Evolutionary conservation across 2,797 vertebrate genomes (phyloP), one percentile per base, ranked within the genome.

Genomic region (Melanotaenia nigrans): DNA sequence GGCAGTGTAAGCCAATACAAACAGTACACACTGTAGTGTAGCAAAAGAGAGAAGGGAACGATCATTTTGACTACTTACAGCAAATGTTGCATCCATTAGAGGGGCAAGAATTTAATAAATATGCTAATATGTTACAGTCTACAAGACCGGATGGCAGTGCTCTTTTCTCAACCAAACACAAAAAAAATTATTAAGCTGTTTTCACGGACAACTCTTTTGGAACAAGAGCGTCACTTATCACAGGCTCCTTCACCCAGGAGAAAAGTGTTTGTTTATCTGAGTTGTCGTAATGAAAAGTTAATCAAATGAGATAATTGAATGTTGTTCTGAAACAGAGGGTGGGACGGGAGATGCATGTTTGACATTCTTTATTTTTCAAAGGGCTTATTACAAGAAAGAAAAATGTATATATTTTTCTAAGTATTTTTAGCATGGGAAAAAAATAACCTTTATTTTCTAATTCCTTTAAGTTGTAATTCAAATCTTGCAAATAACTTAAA

Each of bases 301-400:
- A 94, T 94, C 92, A 94, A 90, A 87, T 88, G 92, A 90, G 90
- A 93, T 93, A 92, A 95, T 88, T 93, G 87, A 93, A 90, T 92
- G 89, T 75, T 93, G 91, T 91, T 92, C 78, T 71, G 82, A 89
- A 84, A 78, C 68, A 73, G 61, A 73, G 72, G 62, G 75, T 80
- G 81, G 85, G 83, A 82, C 79, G 71, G 71, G 80, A 79, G 69
- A 73, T 83, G 79, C 76, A 70, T 87, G 83, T 84, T 83, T 82
- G 87, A 85, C 85, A 89, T 73, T 74, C 81, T 82, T 87, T 71
- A 30, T 77, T 87, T 77, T 81, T 80, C 70, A 71, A 59, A 56
- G 62, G 61, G 71, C 86, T 88, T 72, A 83, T 63, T 61, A 49
- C 62, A 12, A 33, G 3, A 74, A 65, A 73, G 76, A 55, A 54